These are phyloP conservation scores for Todiramphus saurophagus DNA, from an alignment of 2,113 vertebrate species.

Conservation along the genomic window DNA sequence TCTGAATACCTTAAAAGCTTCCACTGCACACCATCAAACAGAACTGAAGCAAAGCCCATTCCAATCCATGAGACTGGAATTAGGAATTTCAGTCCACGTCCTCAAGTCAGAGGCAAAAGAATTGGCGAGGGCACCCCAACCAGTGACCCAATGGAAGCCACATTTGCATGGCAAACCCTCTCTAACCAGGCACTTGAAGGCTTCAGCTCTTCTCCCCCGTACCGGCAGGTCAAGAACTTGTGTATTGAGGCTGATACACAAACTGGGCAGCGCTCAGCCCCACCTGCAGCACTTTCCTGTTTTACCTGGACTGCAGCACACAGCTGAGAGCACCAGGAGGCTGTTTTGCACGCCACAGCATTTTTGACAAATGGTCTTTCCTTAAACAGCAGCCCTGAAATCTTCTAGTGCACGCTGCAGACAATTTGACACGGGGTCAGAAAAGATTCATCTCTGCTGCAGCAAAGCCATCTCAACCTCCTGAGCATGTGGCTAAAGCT, in stretches of 20 bases:
- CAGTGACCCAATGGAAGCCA: not conserved
- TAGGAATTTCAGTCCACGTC: not conserved
- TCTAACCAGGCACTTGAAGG: not conserved
- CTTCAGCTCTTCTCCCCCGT: not conserved
- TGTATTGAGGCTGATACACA: not conserved
- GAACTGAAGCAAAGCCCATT: conserved; percentile 20
- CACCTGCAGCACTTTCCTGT: not conserved
- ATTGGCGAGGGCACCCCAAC: not conserved
- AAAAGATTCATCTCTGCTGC: not conserved
- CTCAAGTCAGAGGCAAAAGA: not conserved
- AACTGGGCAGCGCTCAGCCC: not conserved
- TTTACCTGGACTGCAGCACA: not conserved
- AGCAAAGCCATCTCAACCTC: not conserved
- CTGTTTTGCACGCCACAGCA: fast-evolving
- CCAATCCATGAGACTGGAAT: not conserved
- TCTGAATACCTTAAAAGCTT: not conserved
- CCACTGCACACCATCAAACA: not conserved
- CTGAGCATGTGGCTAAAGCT: not conserved
- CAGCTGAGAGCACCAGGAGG: not conserved
- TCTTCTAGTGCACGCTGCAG: not conserved
- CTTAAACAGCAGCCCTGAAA: not conserved
- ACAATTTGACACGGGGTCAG: not conserved
- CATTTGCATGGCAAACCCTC: not conserved
- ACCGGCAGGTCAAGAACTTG: not conserved
- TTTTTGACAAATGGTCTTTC: not conserved